A percentile compares a stretch with the other conserved stretches of the same genome.
phyloP scores from a whole-genome alignment of 2,888 invertebrate genomes.

The Agrochola macilenta region DNA sequence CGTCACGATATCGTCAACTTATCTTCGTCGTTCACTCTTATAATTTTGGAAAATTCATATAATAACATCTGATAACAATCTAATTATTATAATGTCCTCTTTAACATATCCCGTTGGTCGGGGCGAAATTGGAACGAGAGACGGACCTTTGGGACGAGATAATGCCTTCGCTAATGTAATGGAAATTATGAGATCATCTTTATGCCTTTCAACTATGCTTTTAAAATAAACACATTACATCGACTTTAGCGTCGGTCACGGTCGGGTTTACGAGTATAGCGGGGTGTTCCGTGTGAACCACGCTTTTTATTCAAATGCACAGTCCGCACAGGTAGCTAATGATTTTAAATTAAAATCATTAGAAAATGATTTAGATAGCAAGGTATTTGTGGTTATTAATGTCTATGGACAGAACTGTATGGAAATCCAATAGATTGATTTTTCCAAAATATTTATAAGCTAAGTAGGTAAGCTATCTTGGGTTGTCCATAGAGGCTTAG shows the following conservation, averaged over 20 bases:
- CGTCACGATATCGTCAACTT: slow-evolving; percentile 88
- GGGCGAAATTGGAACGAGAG: slow-evolving; percentile 84
- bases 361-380: slow-evolving; percentile 63
- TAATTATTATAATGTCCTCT: slow-evolving; percentile 90
- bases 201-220: slow-evolving; percentile 85
- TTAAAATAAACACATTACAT: slow-evolving; percentile 88
- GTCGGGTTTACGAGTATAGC: slow-evolving; percentile 73
- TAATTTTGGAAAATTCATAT: slow-evolving; percentile 89
- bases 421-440: slow-evolving; percentile 1
- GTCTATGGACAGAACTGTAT: slow-evolving; percentile 5
- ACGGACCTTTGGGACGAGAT: slow-evolving; percentile 81
- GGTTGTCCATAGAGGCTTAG: slow-evolving; percentile 8
- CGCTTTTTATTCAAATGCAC: slow-evolving; percentile 72
- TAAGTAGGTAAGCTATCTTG: neutral
- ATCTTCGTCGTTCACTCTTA: slow-evolving; percentile 86
- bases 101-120: slow-evolving; percentile 88
- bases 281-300: slow-evolving; percentile 70
- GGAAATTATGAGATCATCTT: slow-evolving; percentile 87
- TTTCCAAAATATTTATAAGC: slow-evolving; percentile 8
- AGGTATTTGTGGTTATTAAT: slow-evolving; percentile 37
- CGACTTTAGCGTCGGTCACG: slow-evolving; percentile 66
- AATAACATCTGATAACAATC: slow-evolving; percentile 90
- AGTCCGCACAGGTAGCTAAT: slow-evolving; percentile 68
- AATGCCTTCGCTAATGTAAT: slow-evolving; percentile 87
- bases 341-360: slow-evolving; percentile 75